Base-by-base conservation (phyloP, 2,888 invertebrate species). In the Caenorhabditis sp. region DNA sequence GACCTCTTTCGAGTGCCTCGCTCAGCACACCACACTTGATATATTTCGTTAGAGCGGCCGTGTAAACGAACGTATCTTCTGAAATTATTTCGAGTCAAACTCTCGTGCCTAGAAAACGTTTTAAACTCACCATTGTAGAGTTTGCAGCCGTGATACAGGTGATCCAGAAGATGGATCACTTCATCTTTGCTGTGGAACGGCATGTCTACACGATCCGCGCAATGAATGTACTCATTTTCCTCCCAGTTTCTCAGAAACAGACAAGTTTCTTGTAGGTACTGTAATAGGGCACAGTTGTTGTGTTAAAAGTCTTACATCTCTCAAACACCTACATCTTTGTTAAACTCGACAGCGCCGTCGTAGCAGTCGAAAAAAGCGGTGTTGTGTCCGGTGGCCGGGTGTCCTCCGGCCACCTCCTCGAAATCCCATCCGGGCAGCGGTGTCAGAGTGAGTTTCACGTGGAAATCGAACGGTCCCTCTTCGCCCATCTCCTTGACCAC, bases 61-160 rank as follows among this genome's bases (percentile, higher is more conserved):
- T n/a, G n/a, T n/a, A n/a, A n/a, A n/a, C n/a, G n/a, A n/a, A 43
- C 3, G 22, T 22, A 1, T 22, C 43, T 9, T 43, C 43, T 43
- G 43, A 13, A 37, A 43, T 5, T n/a, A n/a, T n/a, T n/a, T 30
- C 30, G 30, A 30, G 30, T 30, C 30, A 9, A 9, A 30, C 9
- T 30, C 1, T 27, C n/a, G n/a, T 27, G 3, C 15, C 4, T 11
- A n/a, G 8, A 46, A 2, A 1, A 27, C 26, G 6, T n/a, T 43
- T 43, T 5, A 5, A 43, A 61, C 65, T 48, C n/a, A 66, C 65
- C 26, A 27, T 37, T 30, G 9, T 48, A 56, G 7, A 56, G 13
- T n/a, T 66, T 66, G 13, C 56, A 66, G 11, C 30, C 20, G 45
- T 66, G 66, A 50, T 66, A 66, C 9, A 66, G 48, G 26, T 48